These are phyloP conservation scores for Atta colombica DNA, from an alignment of 1,140 invertebrate genomes.

Conservation along the genomic window DNA sequence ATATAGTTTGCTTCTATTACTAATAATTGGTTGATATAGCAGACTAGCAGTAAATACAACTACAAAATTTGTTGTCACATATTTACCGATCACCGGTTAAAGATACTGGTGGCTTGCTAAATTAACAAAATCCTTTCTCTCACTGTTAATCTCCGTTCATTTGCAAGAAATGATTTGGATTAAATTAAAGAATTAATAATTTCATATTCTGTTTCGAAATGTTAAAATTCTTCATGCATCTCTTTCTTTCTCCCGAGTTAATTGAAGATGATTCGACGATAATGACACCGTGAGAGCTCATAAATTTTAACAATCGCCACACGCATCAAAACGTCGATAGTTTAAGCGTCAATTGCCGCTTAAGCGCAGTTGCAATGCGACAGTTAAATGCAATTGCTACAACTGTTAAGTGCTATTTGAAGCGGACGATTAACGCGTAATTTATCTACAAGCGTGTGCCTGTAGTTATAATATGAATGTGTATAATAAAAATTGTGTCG, in stretches of 20 bases:
- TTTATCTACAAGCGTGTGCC: constrained; percentile 23
- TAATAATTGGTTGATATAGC: too few species aligned
- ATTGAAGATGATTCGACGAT: constrained; percentile 27
- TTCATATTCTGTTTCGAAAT: neutral
- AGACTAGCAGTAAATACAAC: too few species aligned
- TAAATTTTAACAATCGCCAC: constrained; percentile 48
- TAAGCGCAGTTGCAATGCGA: constrained; percentile 17
- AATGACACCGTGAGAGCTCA: constrained; percentile 44
- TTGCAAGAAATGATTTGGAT: neutral
- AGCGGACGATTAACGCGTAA: constrained; percentile 51
- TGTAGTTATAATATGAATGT: neutral
- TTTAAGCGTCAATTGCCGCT: constrained; percentile 52
- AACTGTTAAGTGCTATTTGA: constrained; percentile 35
- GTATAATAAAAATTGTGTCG: too few species aligned
- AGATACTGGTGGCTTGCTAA: too few species aligned
- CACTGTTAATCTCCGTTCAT: neutral
- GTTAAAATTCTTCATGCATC: constrained; percentile 17
- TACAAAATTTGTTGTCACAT: too few species aligned
- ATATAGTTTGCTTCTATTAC: too few species aligned
- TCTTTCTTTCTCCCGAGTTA: neutral
- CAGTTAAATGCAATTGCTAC: constrained; percentile 45
- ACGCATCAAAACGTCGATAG: constrained; percentile 43
- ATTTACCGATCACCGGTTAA: too few species aligned
- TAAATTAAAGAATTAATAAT: neutral
- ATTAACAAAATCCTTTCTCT: too few species aligned